Evolutionary conservation across 2,113 vertebrate species (phyloP).

Genomic region (Fukomys damarensis): DNA sequence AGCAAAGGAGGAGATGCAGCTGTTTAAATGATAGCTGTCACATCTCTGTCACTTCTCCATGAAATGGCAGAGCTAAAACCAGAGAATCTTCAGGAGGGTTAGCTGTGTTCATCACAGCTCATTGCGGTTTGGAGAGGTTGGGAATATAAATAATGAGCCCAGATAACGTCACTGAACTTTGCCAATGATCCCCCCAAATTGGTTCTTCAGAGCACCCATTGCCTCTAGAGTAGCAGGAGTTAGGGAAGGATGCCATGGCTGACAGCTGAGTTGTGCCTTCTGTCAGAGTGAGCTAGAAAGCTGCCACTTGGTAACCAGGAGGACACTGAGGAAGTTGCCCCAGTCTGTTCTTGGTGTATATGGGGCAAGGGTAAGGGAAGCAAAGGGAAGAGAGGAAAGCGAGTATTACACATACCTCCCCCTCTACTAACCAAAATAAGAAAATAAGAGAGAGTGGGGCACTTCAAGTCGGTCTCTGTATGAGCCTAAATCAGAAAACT

Average conservation of each 20-base stretch:
- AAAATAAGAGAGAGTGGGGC: not conserved
- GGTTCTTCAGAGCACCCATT: not conserved
- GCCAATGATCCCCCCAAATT: not conserved
- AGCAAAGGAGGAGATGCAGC: not conserved
- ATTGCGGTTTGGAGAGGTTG: not conserved
- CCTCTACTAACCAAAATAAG: not conserved
- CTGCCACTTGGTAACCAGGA: not conserved
- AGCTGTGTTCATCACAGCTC: not conserved
- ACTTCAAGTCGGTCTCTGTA: not conserved
- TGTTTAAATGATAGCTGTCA: not conserved
- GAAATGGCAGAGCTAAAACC: not conserved
- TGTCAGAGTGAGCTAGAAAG: not conserved
- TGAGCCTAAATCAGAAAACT: not conserved
- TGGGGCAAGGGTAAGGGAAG: not conserved
- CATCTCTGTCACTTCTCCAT: not conserved
- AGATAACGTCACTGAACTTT: not conserved
- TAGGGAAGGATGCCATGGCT: no score
- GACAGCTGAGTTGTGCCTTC: not conserved
- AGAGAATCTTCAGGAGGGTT: not conserved
- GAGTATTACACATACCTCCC: not conserved
- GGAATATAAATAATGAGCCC: not conserved
- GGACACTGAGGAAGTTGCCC: not conserved
- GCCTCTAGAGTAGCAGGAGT: not conserved
- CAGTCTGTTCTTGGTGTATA: not conserved
- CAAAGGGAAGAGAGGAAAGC: not conserved